Evolutionary conservation across 1,140 invertebrate genomes (phyloP), one percentile per base, ranked within the genome.

Genomic region (Rhynchophorus ferrugineus): DNA sequence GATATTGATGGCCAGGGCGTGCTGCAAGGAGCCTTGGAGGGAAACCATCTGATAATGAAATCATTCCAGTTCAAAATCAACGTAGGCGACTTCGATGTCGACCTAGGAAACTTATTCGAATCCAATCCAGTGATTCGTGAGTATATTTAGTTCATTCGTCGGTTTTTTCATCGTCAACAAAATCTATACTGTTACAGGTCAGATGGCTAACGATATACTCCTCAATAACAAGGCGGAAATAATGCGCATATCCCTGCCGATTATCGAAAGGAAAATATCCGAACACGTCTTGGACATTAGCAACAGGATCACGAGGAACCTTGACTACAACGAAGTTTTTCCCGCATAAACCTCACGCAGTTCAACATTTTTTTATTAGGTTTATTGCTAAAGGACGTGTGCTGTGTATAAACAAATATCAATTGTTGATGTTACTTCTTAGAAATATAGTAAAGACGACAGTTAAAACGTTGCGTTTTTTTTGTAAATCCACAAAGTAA

Each of bases 261-360:
- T 60, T 41, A 54, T 63, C 7, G 43, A 64, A 39, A 43, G 36
- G 17, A 59, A 56, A 57, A 36, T 43, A 11, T 45, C 56, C 5
- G 57, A 61, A 39, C 54, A 62, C 11, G 19, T 62, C 5, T 29
- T 64, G 13, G 48, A 62, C 22, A 41, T 53, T 3, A 50, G 48
- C 16, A 62, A 62, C 35, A 51, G 49, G 14, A 62, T 64, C 34
- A 51, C 52, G 1, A 42, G 52, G n/a, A 54, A 57, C 18, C 45
- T 62, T 7, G 47, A 57, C n/a, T 64, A 64, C 20, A 58, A 64
- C 36, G 56, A 64, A 57, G 41, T 64, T 17, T 64, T 64, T 44
- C 62, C 62, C 7, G 44, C 14, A 17, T 53, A 52, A 50, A n/a
- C n/a, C n/a, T n/a, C n/a, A n/a, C n/a, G n/a, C n/a, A n/a, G n/a